Evolutionary conservation across 1,140 invertebrate species (phyloP), one percentile per base, ranked within the genome.

Genomic region (Pseudachorutes palmiensis): DNA sequence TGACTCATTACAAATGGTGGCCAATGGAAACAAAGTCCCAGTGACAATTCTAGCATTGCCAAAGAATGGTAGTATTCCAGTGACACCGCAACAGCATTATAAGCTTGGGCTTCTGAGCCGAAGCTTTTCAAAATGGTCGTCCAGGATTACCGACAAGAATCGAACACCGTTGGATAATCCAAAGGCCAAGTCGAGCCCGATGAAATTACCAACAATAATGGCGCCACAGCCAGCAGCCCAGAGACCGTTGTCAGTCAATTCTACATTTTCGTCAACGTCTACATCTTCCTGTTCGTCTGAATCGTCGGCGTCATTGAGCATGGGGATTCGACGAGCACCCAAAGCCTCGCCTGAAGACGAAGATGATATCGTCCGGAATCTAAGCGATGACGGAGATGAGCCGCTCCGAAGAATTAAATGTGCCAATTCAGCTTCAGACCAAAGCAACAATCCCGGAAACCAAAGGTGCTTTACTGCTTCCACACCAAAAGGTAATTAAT

Each of bases 181-280:
- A 62, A 71, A 55, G 68, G 14, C 61, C 24, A 68, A 63, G 30
- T 48, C 24, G 32, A 29, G 41, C 58, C 28, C 49, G 51, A 61
- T 1, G 26, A 45, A 32, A 67, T 26, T 64, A 61, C 28, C 51
- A 5, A 24, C 24, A 5, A 41, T 19, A 41, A 41, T 41, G 24
- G 36, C 5, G 33, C 33, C 22, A 31, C 26, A 29, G 49, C 2
- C 33, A 31, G n/a, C 64, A 55, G 49, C 67, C 19, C 75, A 77
- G 67, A 68, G 88, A 69, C 88, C 88, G n/a, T 76, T 89, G 24
- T 91, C 89, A 45, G 87, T 89, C 74, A 90, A 88, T 78, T 91
- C 88, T 51, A 89, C 88, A 62, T 85, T 87, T 1, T 91, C 89
- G 1, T 89, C 88, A 16, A 88, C 85, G 49, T 88, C 87, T 1